Base-by-base conservation (phyloP, 2,888 invertebrate species). In the Carabus problematicus region DNA sequence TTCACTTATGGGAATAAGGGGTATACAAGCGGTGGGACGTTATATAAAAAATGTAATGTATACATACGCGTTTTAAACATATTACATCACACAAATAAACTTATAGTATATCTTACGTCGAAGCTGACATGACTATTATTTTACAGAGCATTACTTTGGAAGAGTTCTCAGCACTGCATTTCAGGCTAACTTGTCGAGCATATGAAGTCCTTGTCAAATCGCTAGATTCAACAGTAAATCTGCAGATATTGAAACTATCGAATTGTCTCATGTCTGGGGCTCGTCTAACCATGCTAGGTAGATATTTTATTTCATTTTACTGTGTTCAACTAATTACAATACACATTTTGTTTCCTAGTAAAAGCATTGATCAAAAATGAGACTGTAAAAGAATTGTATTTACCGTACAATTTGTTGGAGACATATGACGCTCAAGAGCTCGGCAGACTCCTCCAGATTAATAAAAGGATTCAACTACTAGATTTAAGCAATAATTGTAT, bases 11-110 rank as follows among this genome's bases (percentile, higher is more conserved):
- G 91, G 91, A 66, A 84, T 87, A 55, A 84, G 92, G 49, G 95
- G 94, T 8, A 95, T 95, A 94, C 90, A 91, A 77, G 90, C 93
- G 0, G 93, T 93, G 73, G 88, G 91, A 41, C 85, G 89, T 74
- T 89, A 93, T 86, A 86, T 93, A 72, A 91, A 91, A 79, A 91
- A 90, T 86, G 92, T 92, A 82, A 72, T 72, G n/a, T 49, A 19
- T 52, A 16, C 19, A 16, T 52, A 16, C 16, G 14, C 16, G 52
- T 52, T 11, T 12, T 11, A 3, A 45, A 4, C 2, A 12, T 45
- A 4, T 45, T 45, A 45, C 45, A 45, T 14, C 11, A 12, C 11
- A 45, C 3, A 45, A 14, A 14, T 7, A 45, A 45, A 3, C 7
- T 45, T 45, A 1, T 45, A 12, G 12, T 12, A 9, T 52, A 3